Percentiles rank a stretch among this genome's conserved stretches.
phyloP scores from a whole-genome alignment of 2,113 vertebrate species.

The Phaetusa simplex region DNA sequence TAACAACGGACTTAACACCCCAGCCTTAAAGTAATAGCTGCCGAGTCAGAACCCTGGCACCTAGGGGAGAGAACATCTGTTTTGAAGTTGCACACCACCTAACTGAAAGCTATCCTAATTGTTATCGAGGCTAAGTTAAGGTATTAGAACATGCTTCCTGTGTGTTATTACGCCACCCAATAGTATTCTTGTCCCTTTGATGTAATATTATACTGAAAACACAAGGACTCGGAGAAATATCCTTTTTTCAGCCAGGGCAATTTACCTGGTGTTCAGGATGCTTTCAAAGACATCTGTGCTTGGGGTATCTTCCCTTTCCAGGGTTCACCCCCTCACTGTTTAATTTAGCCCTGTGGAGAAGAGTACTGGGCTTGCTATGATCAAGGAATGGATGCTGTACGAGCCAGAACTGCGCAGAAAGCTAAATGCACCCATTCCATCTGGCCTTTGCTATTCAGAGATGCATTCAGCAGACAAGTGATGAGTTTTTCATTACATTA shows the following conservation, averaged over 20 bases:
- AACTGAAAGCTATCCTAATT: accelerated
- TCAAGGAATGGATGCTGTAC: not conserved
- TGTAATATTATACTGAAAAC: too few species aligned
- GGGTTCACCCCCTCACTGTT: not conserved
- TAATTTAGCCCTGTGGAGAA: accelerated
- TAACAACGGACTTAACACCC: too few species aligned
- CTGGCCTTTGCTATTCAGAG: not conserved
- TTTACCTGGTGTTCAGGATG: not conserved
- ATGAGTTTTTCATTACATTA: not conserved
- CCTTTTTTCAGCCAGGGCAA: not conserved
- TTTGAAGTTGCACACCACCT: not conserved
- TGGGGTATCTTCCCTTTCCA: not conserved
- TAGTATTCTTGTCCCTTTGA: not conserved
- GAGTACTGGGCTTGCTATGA: not conserved
- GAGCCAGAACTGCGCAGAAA: not conserved
- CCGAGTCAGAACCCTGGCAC: not conserved
- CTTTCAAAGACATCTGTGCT: not conserved
- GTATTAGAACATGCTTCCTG: accelerated
- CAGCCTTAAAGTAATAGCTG: not conserved
- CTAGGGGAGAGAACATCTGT: accelerated
- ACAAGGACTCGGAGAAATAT: too few species aligned
- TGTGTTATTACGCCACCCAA: accelerated
- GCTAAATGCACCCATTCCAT: not conserved
- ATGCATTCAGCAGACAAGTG: accelerated
- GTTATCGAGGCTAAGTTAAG: not conserved